These are phyloP conservation scores for Pinctada fucata DNA, from an alignment of 2,888 invertebrate genomes.

Conservation along the genomic window DNA sequence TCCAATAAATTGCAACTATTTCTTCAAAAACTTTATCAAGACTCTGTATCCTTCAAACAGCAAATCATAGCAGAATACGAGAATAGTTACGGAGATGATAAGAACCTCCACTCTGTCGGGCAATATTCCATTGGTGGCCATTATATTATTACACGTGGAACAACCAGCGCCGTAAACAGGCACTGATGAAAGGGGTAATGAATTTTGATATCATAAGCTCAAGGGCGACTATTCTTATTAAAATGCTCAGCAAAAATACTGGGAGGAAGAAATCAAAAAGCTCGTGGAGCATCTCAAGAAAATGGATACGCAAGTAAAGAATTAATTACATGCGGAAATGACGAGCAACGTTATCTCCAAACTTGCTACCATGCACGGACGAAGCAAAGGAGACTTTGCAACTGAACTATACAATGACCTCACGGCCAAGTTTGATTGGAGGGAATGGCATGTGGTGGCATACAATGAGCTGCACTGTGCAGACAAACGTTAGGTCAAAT, in stretches of 20 bases:
- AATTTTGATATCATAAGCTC: neutral
- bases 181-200: conserved; percentile 4
- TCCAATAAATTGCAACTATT: no score
- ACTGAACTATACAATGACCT: neutral
- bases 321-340: neutral
- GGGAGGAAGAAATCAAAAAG: conserved; percentile 7
- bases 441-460: conserved; percentile 7
- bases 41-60: no score
- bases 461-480: neutral
- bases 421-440: conserved; percentile 14
- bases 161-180: neutral
- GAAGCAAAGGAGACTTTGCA: neutral
- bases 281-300: neutral
- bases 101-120: no score
- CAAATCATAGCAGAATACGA: no score
- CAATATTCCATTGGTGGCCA: no score
- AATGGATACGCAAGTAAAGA: neutral
- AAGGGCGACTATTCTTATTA: neutral
- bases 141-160: neutral
- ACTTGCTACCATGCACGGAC: neutral
- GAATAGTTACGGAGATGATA: no score
- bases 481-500: neutral
- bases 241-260: neutral
- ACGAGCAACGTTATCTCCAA: neutral
- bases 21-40: no score